phyloP scores from a whole-genome alignment of 2,888 invertebrate species.

The Acronicta leporina region DNA sequence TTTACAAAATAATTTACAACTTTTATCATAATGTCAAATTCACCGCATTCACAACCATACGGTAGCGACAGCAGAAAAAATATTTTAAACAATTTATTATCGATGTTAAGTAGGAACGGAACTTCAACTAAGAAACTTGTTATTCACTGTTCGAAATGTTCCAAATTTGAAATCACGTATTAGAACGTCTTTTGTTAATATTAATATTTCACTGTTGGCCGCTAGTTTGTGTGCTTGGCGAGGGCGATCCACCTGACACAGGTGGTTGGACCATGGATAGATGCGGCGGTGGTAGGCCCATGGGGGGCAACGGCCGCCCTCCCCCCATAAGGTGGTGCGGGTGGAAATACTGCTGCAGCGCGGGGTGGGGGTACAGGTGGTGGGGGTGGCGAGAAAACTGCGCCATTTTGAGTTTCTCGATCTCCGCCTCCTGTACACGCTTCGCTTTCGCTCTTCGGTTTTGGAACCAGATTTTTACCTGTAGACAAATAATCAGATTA shows the following conservation, averaged over 20 bases:
- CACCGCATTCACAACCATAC: conserved; percentile 41
- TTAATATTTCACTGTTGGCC: conserved; percentile 65
- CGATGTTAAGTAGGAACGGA: conserved; percentile 13
- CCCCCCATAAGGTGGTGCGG: conserved; percentile 89
- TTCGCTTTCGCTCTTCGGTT: conserved; percentile 99
- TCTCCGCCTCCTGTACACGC: conserved; percentile 98
- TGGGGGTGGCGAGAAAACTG: conserved; percentile 90
- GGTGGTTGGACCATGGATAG: conserved; percentile 84
- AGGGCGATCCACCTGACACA: conserved; percentile 79
- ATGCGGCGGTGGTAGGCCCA: conserved; percentile 83
- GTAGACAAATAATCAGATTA: conserved; percentile 77
- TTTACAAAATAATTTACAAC: conserved; percentile 74
- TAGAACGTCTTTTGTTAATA: conserved; percentile 46
- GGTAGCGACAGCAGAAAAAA: conserved; percentile 53
- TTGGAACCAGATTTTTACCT: conserved; percentile 98
- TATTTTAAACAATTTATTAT: conserved; percentile 5
- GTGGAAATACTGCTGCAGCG: conserved; percentile 90
- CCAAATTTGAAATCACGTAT: conserved; percentile 44
- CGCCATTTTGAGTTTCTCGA: conserved; percentile 97
- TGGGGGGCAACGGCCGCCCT: conserved; percentile 81
- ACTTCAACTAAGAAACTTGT: conserved; percentile 12
- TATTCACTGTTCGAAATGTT: conserved; percentile 35
- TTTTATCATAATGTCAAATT: conserved; percentile 37
- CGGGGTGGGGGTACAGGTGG: conserved; percentile 89
- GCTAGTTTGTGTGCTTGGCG: conserved; percentile 76